Evolutionary conservation across 92 coral and sea anemone species (phyloP).

Genomic region (Desmophyllum pertusum): DNA sequence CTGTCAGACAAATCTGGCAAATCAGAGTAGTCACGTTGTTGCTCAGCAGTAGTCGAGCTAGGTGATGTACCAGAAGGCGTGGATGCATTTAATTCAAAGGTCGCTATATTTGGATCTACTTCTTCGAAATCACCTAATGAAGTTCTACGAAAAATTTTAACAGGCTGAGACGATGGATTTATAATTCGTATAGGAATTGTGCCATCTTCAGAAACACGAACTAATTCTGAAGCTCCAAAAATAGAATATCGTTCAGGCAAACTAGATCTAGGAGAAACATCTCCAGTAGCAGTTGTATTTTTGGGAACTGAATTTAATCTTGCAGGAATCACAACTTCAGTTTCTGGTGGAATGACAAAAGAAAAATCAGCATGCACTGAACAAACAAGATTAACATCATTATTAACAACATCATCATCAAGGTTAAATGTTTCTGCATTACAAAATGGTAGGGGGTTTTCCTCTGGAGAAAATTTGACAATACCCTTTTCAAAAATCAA

Average conservation of each 20-base stretch:
- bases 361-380: not conserved
- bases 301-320: not conserved
- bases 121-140: not conserved
- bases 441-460: not conserved
- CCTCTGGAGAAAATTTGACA: not conserved
- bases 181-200: not conserved
- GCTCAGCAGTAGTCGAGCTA: too few species aligned
- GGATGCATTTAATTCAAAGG: too few species aligned
- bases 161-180: not conserved
- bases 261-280: not conserved
- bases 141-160: not conserved
- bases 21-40: not conserved
- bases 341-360: not conserved
- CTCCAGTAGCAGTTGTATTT: not conserved
- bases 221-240: not conserved
- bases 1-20: not conserved
- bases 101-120: not conserved
- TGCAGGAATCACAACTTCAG: not conserved
- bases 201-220: too few species aligned
- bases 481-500: conserved; percentile 17
- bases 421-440: too few species aligned
- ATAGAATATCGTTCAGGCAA: not conserved
- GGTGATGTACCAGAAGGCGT: not conserved
- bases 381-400: not conserved
- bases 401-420: too few species aligned